These are phyloP conservation scores for Gonioctena quinquepunctata DNA, from an alignment of 1,140 invertebrate species.

Conservation along the genomic window DNA sequence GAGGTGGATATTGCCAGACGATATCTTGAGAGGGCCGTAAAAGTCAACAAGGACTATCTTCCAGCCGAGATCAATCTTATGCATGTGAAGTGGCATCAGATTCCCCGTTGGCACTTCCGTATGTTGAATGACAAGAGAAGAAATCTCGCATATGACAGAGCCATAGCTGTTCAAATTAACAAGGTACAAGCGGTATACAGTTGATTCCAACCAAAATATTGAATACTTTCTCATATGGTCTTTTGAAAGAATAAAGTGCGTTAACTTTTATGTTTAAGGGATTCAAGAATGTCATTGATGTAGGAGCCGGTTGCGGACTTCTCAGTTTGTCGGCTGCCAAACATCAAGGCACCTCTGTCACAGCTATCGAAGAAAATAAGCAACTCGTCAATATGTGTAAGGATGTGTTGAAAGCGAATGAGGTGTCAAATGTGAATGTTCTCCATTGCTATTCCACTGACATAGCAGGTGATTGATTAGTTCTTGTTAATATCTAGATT, in stretches of 20 bases:
- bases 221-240: no score
- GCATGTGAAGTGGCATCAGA: conserved; percentile 44
- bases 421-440: conserved; percentile 54
- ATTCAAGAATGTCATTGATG: conserved; percentile 67
- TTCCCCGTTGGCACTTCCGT: conserved; percentile 80
- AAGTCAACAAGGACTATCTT: conserved; percentile 32
- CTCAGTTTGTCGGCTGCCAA: conserved; percentile 67
- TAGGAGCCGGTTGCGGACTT: conserved; percentile 76
- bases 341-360: conserved; percentile 61
- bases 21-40: conserved; percentile 37
- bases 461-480: conserved; percentile 38
- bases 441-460: conserved; percentile 62
- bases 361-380: conserved; percentile 69
- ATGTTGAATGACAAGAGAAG: conserved; percentile 78
- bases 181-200: no score
- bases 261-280: conserved; percentile 47
- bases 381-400: conserved; percentile 65
- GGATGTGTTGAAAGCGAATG: conserved; percentile 62
- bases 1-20: conserved; percentile 33
- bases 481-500: no score
- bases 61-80: conserved; percentile 43
- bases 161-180: conserved; percentile 63
- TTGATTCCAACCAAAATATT: no score
- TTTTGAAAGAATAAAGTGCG: no score
- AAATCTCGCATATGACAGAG: conserved; percentile 68